Evolutionary conservation across 2,797 vertebrate species (phyloP), one percentile per base, ranked within the genome.

Genomic region (Chelon auratus): DNA sequence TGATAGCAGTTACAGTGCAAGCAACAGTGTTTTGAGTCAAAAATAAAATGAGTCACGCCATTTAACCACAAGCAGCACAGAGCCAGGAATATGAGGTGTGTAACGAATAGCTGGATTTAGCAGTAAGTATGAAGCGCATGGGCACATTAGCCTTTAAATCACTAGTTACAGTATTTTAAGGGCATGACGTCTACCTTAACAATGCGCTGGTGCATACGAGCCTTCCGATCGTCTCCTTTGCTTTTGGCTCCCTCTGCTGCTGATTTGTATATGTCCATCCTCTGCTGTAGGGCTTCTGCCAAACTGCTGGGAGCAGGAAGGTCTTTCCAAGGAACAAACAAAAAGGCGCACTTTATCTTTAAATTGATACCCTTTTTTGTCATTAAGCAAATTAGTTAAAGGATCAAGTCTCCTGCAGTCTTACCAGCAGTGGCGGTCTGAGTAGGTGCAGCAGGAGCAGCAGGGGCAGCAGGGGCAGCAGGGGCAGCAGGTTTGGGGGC

Each of bases 171-270:
- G 5, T 30, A 14, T 12, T 30, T 15, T 2, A 33, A 61, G 42
- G 20, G 14, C 12, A 14, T 15, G 14, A 9, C 54, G 6, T 42
- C 4, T 86, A 97, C 97, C 95, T 97, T 97, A 48, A 97, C 80
- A 2, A 98, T 98, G 30, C 96, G 96, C 75, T 96, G 95, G 15
- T 98, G 96, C 96, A 97, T 97, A 53, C 97, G 95, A 0, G 96
- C 95, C 79, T 98, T 98, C 15, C 96, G 94, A 51, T 96, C 95
- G 1, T 98, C 96, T 56, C 96, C 96, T 82, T 95, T 96, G 89
- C 85, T 92, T 81, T 95, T 96, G 71, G 97, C 96, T 57, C 93
- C 93, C 60, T 94, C 94, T 9, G 96, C 95, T 2, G 96, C 96
- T 9, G 81, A 82, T 26, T 92, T 94, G 83, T 98, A 98, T 13